Base-by-base conservation (phyloP, 2,888 invertebrate genomes). In the Phrixothrix hirtus region DNA sequence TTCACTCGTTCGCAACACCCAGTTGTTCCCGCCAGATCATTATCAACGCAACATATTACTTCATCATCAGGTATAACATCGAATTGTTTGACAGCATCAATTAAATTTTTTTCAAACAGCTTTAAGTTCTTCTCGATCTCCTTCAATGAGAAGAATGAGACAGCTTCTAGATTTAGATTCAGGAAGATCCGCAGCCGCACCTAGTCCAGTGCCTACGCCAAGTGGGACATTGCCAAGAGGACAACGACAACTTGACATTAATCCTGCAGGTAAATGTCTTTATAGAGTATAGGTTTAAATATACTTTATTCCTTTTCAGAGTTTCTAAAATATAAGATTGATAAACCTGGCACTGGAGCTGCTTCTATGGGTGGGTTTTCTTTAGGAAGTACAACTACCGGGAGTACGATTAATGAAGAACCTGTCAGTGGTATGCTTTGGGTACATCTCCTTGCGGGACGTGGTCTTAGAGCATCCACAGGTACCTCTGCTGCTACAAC, bases 261-360 rank as follows among this genome's bases (percentile, higher is more conserved):
- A 93, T 80, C 91, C 92, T 68, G 92, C 89, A 69, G 92, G 88
- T 87, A 65, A 68, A 15, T n/a, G n/a, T n/a, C n/a, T n/a, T n/a
- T n/a, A n/a, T n/a, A n/a, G n/a, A n/a, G n/a, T n/a, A n/a, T n/a
- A n/a, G n/a, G 16, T 31, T 10, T 7, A 27, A n/a, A 31, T 12
- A 5, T 15, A 17, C 2, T 6, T 0, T 35, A 15, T 16, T 35
- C n/a, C 11, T 9, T 76, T 79, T 1, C 79, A 85, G 89, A 93
- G 80, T 94, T 93, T 77, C 83, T 90, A 68, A 92, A 93, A 79
- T 93, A 94, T 77, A 93, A 92, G 78, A 84, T 92, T 68, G 92
- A 93, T 68, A 91, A 91, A 69, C 86, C 86, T 81, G 58, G 78
- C 48, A 63, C 74, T 54, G 60, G 68, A 29, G 69, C 70, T 14